Evolutionary conservation across 2,797 vertebrate genomes (phyloP).

Genomic region (Oryzias sinensis): DNA sequence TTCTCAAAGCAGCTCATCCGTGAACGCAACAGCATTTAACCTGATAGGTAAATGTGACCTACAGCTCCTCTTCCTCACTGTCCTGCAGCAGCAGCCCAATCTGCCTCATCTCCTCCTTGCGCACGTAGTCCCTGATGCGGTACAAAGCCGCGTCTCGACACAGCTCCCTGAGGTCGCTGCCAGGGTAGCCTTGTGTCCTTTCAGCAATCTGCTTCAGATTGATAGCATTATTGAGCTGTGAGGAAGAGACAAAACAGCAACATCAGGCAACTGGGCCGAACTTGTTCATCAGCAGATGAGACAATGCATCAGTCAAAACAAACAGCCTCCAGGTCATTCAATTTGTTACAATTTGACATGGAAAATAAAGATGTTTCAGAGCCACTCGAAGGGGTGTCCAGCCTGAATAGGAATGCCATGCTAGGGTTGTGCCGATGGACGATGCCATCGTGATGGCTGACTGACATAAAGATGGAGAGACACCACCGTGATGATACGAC

Average conservation of each 20-base stretch:
- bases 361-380: slow-evolving; percentile 20
- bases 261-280: too few relatives aligned
- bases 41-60: slow-evolving; percentile 38
- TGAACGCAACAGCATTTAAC: slow-evolving; percentile 26
- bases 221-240: slow-evolving; percentile 79
- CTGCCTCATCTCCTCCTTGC: slow-evolving; percentile 83
- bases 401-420: slow-evolving; percentile 16
- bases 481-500: too few relatives aligned
- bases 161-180: slow-evolving; percentile 81
- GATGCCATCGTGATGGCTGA: too few relatives aligned
- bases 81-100: slow-evolving; percentile 76
- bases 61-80: slow-evolving; percentile 71
- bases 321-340: slow-evolving; percentile 1
- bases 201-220: slow-evolving; percentile 80
- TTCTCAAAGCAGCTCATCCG: neutral
- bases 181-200: slow-evolving; percentile 76
- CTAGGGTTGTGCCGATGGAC: too few relatives aligned
- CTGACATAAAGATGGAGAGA: too few relatives aligned
- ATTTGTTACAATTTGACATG: slow-evolving; percentile 16
- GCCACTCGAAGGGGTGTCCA: slow-evolving; percentile 4
- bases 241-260: too few relatives aligned
- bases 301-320: neutral
- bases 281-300: slow-evolving; percentile 1
- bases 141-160: slow-evolving; percentile 83
- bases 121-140: slow-evolving; percentile 79